These are phyloP conservation scores for Sarcophaga subvicina DNA, from an alignment of 2,888 invertebrate species.

Conservation along the genomic window DNA sequence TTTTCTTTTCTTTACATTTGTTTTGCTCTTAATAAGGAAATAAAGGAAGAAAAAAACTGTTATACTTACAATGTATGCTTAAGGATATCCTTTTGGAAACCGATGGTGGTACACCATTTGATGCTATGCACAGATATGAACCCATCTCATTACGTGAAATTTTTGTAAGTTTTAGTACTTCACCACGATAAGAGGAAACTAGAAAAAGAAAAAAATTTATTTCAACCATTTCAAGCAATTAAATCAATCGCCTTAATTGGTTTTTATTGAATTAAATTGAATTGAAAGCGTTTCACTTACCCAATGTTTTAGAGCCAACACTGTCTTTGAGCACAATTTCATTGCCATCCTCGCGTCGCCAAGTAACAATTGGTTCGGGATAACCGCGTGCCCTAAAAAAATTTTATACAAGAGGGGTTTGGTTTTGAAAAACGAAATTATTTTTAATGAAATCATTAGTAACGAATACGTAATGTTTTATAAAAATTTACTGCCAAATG, in stretches of 20 bases:
- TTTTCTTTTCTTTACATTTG: background rate
- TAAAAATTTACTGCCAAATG: too few species aligned
- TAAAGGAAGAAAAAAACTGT: background rate
- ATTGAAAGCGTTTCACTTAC: conserved; percentile 79
- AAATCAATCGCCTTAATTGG: conserved; percentile 1
- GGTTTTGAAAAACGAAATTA: background rate
- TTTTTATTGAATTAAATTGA: conserved; percentile 31
- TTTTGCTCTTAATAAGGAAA: background rate
- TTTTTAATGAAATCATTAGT: background rate
- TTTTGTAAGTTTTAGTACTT: conserved; percentile 89
- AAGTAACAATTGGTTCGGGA: conserved; percentile 90
- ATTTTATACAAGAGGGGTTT: too few species aligned
- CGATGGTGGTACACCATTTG: conserved; percentile 93
- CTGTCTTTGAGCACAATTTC: conserved; percentile 90
- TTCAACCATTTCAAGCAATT: conserved; percentile 40
- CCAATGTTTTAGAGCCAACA: conserved; percentile 85
- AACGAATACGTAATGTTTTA: too few species aligned
- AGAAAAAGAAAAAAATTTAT: conserved; percentile 74
- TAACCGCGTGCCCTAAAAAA: conserved; percentile 87
- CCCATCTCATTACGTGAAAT: conserved; percentile 95
- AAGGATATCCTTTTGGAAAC: conserved; percentile 94
- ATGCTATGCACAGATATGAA: conserved; percentile 94
- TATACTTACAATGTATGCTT: conserved; percentile 93
- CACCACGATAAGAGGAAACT: conserved; percentile 89
- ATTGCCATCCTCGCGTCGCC: conserved; percentile 92